Evolutionary conservation across 2,113 vertebrate species (phyloP).

Genomic region (Gymnocephalus cernua): DNA sequence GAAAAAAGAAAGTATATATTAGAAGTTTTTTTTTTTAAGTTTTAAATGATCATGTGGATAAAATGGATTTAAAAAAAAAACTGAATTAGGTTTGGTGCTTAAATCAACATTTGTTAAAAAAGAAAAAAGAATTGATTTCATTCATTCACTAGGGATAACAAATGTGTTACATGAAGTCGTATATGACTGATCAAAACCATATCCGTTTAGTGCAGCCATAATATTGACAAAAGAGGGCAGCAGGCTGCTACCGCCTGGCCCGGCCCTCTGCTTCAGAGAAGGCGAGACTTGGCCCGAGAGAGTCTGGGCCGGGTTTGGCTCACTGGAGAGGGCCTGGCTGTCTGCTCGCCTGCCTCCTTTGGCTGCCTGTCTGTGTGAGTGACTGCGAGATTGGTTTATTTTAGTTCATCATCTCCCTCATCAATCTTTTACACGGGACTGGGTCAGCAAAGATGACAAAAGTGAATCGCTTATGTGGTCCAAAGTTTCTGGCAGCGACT

Average conservation of each 20-base stretch:
- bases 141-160: neutral
- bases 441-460: constrained; percentile 84
- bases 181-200: neutral
- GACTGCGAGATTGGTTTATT: constrained; percentile 83
- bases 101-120: constrained; percentile 12
- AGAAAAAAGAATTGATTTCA: no score
- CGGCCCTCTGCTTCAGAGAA: constrained; percentile 1
- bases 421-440: constrained; percentile 83
- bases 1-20: neutral
- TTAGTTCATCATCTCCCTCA: constrained; percentile 82
- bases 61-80: neutral
- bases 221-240: constrained; percentile 83
- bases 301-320: constrained; percentile 67
- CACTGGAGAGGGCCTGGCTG: constrained; percentile 58
- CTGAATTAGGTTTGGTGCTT: neutral
- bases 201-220: constrained; percentile 51
- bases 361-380: constrained; percentile 74
- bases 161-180: neutral
- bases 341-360: constrained; percentile 56
- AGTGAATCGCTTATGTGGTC: constrained; percentile 79
- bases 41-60: neutral
- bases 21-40: no score
- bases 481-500: constrained; percentile 79
- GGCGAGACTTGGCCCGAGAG: constrained; percentile 54
- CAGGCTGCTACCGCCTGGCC: constrained; percentile 74